Evolutionary conservation across 2,888 invertebrate species (phyloP).

Genomic region (Nudaria mundana): DNA sequence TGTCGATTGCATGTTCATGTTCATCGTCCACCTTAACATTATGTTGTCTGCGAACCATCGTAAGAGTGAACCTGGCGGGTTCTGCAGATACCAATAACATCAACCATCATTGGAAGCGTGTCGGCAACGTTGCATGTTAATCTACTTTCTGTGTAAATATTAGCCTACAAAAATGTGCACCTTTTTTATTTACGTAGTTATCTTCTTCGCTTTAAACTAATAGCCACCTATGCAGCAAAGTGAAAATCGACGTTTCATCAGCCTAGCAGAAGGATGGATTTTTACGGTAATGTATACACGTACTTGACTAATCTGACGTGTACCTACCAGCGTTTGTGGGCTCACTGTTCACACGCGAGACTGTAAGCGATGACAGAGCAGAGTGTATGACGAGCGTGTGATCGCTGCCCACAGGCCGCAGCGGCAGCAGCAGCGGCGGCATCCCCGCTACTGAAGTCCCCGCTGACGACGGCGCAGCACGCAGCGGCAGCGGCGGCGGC

Average conservation of each 20-base stretch:
- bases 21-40: constrained; percentile 42
- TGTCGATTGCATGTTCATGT: constrained; percentile 54
- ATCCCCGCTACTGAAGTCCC: constrained; percentile 90
- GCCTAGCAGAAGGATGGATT: constrained; percentile 9
- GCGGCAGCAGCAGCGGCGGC: constrained; percentile 88
- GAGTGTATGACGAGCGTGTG: neutral
- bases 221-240: constrained; percentile 26
- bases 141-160: constrained; percentile 39
- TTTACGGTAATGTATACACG: constrained; percentile 23
- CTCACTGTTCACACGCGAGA: constrained; percentile 52
- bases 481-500: constrained; percentile 93
- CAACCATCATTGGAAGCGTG: constrained; percentile 34
- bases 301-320: constrained; percentile 1
- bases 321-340: constrained; percentile 48
- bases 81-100: constrained; percentile 44
- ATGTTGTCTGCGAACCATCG: constrained; percentile 48
- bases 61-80: constrained; percentile 35
- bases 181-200: constrained; percentile 39
- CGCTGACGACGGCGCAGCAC: constrained; percentile 91
- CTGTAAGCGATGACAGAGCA: neutral
- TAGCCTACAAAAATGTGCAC: constrained; percentile 36
- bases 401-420: constrained; percentile 66
- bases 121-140: constrained; percentile 39
- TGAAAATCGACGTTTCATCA: constrained; percentile 5
- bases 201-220: constrained; percentile 50